Evolutionary conservation across 2,888 invertebrate genomes (phyloP), one percentile per base, ranked within the genome.

Genomic region (Lordiphosa fenestrarum): DNA sequence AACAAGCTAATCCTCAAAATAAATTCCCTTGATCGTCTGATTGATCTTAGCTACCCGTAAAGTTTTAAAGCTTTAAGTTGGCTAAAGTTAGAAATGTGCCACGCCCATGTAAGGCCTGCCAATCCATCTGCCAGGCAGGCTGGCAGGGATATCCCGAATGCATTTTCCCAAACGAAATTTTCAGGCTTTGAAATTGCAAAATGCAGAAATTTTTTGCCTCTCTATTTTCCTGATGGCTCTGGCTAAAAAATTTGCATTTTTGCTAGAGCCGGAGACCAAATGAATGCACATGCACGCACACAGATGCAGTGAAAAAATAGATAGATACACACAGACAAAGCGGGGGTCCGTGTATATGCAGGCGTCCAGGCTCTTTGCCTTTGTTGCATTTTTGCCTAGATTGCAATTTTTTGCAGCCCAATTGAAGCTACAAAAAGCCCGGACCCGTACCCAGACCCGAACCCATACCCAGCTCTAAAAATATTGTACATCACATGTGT

Each of bases 321-420:
- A 41, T 36, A 41, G 49, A 51, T 48, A 52, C 42, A 61, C 47
- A 61, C 57, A 58, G 19, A 56, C 25, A 44, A 10, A 47, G 52
- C 19, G 13, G n/a, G 6, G 23, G 30, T 42, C 37, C 33, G 41
- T n/a, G 30, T 13, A 49, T 63, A 60, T 49, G 71, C 60, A 66
- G 19, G 19, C 70, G 67, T 69, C 54, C 59, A 66, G 61, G 61
- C 62, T 64, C 83, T 84, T 82, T 81, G 77, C 70, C 84, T 84
- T 82, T 84, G 84, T 81, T 84, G 84, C 84, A 85, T 84, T 85
- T 85, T 78, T 84, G 83, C 73, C 75, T 85, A 81, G 82, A 84
- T 84, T 84, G 84, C 85, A 85, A 70, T 84, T 84, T 84, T 85
- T 81, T 81, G 80, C 83, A 73, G 69, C 61, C 69, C 66, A 73